Conservation (phyloP, 2,797 vertebrate species). For the Parotocinclus haroldoi region DNA sequence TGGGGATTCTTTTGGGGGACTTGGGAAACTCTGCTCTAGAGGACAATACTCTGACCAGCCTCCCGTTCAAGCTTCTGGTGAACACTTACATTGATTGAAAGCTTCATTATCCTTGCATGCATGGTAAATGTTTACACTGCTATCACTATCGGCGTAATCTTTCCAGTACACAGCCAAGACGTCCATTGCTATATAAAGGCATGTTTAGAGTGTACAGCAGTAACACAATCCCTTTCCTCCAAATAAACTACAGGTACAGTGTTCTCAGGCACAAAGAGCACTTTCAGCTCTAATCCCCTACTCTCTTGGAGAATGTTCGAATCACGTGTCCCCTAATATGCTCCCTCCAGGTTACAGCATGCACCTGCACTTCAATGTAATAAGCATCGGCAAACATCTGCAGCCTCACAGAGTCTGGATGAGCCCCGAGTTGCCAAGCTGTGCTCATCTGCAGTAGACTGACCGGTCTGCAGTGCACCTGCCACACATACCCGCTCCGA, state of each 20-base stretch:
- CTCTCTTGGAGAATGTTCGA: neutral
- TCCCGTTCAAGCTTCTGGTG: no score
- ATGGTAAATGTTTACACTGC: no score
- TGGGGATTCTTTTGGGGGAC: no score
- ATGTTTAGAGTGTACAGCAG: neutral
- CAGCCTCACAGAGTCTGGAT: neutral
- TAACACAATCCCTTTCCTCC: constrained; percentile 1
- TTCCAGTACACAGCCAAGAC: no score
- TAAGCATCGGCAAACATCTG: constrained; percentile 9
- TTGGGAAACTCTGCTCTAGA: no score
- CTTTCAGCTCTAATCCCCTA: constrained; percentile 2
- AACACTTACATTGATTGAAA: no score
- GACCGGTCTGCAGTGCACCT: constrained; percentile 13
- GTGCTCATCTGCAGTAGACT: constrained; percentile 6
- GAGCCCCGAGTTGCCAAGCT: neutral
- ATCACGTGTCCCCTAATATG: constrained; percentile 8
- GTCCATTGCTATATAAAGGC: no score
- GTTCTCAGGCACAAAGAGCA: neutral
- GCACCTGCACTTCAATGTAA: constrained; percentile 16
- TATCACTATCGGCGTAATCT: no score
- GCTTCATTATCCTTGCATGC: no score
- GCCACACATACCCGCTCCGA: neutral
- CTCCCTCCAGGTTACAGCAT: constrained; percentile 13
- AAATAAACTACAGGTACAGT: constrained; percentile 2
- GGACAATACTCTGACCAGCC: no score